Conservation (phyloP, 2,888 invertebrate species). For the Synergus laeviventris region DNA sequence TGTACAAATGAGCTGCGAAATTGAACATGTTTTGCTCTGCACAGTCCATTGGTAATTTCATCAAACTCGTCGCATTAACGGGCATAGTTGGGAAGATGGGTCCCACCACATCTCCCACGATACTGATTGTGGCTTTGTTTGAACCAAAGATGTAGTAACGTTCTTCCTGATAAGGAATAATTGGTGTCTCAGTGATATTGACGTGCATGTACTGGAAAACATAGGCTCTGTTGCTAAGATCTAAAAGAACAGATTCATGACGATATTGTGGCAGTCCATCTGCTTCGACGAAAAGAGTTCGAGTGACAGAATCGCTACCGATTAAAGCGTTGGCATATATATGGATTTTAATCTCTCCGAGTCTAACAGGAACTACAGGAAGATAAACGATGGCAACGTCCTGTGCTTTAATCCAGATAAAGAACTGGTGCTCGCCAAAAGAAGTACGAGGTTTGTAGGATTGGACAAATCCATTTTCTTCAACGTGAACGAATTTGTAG, state of each 20-base stretch:
- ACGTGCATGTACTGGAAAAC: slow-evolving; percentile 97
- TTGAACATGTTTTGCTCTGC: slow-evolving; percentile 98
- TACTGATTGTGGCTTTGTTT: slow-evolving; percentile 86
- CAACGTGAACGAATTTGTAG: slow-evolving; percentile 95
- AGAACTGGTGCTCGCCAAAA: slow-evolving; percentile 96
- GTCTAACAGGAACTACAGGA: slow-evolving; percentile 90
- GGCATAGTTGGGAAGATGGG: slow-evolving; percentile 96
- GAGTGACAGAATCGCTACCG: slow-evolving; percentile 84
- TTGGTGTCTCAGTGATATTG: slow-evolving; percentile 94
- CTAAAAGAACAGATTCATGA: slow-evolving; percentile 93
- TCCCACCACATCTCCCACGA: slow-evolving; percentile 94
- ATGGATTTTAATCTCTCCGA: slow-evolving; percentile 86
- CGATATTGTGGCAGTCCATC: slow-evolving; percentile 95
- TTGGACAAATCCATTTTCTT: slow-evolving; percentile 88
- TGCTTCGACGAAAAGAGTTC: slow-evolving; percentile 85
- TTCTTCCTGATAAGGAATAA: slow-evolving; percentile 93
- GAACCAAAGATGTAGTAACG: slow-evolving; percentile 97
- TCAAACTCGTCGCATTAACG: slow-evolving; percentile 88
- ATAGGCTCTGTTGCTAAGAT: slow-evolving; percentile 93
- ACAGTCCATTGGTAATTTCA: slow-evolving; percentile 91
- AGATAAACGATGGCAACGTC: slow-evolving; percentile 90
- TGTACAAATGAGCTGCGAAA: slow-evolving; percentile 95
- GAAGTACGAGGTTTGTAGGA: slow-evolving; percentile 95
- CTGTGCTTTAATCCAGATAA: slow-evolving; percentile 89
- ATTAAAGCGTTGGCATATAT: slow-evolving; percentile 87